Evolutionary conservation across 1,140 invertebrate genomes (phyloP), one percentile per base, ranked within the genome.

Genomic region (Diabrotica virgifera): DNA sequence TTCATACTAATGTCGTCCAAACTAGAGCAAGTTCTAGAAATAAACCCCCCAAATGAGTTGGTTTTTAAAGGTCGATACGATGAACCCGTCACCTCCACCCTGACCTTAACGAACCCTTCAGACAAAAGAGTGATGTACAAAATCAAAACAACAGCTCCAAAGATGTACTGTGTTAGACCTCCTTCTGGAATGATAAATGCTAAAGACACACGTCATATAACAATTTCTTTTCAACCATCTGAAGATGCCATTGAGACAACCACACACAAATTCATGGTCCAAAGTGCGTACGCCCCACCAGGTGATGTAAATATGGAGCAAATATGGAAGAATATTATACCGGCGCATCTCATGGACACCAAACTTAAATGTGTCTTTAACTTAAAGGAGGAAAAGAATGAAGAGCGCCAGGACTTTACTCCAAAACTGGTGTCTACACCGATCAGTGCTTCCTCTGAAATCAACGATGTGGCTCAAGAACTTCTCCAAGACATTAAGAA

Each of bases 221-320:
- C 93, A 81, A 94, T 99, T 68, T 96, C 94, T 83, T 87, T 99
- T 69, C 97, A 99, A 81, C 94, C 96, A 51, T 95, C 96, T 79
- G 91, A 94, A 67, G 95, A 98, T 81, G 86, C 92, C 77, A 87
- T 85, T 79, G 96, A 98, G 80, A 97, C 97, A 80, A 95, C 92
- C 81, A 98, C 97, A 85, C 97, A 99, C 83, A 99, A 99, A 86
- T 99, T 99, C 80, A 99, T 99, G 96, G 96, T 99, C 70, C 96
- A 99, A 81, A 91, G 94, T 69, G 85, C 97, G 70, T 86, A 94
- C 81, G 92, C 89, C 66, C 92, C 92, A 37, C 89, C 91, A 66
- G 89, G 87, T 56, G 87, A 90, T 52, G 84, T 87, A 67, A 90
- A 93, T 73, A 78, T 86, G 72, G 84, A 87, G 73, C 86, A 87